Evolutionary conservation across 2,797 vertebrate species (phyloP).

Genomic region (Pangasius mekongensis): DNA sequence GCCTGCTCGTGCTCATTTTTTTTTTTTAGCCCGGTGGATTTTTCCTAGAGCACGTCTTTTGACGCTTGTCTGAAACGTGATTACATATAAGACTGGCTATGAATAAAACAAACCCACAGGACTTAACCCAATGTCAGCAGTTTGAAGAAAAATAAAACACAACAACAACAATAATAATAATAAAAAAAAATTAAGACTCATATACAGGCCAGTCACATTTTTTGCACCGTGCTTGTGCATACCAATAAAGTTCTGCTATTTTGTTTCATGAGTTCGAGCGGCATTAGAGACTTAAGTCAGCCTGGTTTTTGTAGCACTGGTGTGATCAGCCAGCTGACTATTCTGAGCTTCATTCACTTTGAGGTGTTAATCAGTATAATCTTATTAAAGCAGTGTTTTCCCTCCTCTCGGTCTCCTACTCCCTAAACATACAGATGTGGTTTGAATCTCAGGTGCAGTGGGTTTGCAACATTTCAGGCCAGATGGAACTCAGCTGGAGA

Average conservation of each 20-base stretch:
- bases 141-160: constrained; percentile 34
- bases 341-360: constrained; percentile 53
- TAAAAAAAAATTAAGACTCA: background rate
- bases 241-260: background rate
- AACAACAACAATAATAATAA: background rate
- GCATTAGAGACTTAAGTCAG: background rate
- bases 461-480: constrained; percentile 41
- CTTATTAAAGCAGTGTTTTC: constrained; percentile 52
- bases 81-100: constrained; percentile 51
- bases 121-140: constrained; percentile 44
- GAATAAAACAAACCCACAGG: constrained; percentile 58
- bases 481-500: constrained; percentile 21
- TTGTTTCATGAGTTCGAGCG: background rate
- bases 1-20: constrained; percentile 38
- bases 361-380: constrained; percentile 58
- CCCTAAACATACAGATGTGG: constrained; percentile 32
- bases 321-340: constrained; percentile 46
- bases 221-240: constrained; percentile 5
- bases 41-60: constrained; percentile 49
- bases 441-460: constrained; percentile 54
- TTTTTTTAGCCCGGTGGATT: constrained; percentile 43
- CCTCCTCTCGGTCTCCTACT: constrained; percentile 15
- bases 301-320: constrained; percentile 29
- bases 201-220: background rate
- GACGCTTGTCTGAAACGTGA: constrained; percentile 55